Evolutionary conservation across 2,888 invertebrate species (phyloP).

Genomic region (Epinotia brunnichana): DNA sequence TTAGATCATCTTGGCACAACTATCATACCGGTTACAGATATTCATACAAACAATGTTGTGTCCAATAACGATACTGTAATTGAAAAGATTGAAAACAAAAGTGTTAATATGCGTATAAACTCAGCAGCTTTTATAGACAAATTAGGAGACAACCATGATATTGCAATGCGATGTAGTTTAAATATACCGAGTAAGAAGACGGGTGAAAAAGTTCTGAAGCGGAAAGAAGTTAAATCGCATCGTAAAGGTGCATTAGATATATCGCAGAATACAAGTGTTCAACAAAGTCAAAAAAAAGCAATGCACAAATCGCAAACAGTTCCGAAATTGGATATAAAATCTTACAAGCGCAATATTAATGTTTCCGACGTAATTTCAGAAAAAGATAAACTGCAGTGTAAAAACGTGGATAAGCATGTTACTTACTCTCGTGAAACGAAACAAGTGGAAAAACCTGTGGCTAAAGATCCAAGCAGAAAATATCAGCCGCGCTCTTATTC

Average conservation of each 20-base stretch:
- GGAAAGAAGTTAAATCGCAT: constrained; percentile 14
- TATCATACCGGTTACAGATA: constrained; percentile 4
- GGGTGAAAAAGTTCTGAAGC: constrained; percentile 15
- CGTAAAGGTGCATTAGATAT: background rate
- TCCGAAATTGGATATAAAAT: constrained; percentile 19
- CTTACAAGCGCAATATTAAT: background rate
- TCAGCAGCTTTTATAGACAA: background rate
- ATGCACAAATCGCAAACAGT: background rate
- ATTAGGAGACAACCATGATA: constrained; percentile 2
- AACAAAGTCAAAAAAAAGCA: background rate
- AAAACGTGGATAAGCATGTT: background rate
- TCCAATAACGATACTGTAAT: background rate
- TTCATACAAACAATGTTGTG: background rate
- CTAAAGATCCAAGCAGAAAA: background rate
- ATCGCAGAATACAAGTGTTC: background rate
- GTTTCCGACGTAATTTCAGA: background rate
- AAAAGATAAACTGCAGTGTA: background rate
- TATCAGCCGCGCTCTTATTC: constrained; percentile 1
- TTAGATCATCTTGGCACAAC: constrained; percentile 16
- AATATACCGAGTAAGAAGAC: constrained; percentile 22
- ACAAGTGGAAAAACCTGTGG: background rate
- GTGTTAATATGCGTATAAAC: background rate
- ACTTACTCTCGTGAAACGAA: background rate
- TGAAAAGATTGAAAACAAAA: too few relatives aligned
- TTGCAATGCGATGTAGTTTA: constrained; percentile 19